These are phyloP conservation scores for Oscheius myriophilus DNA, from an alignment of 2,888 invertebrate genomes.

Conservation along the genomic window DNA sequence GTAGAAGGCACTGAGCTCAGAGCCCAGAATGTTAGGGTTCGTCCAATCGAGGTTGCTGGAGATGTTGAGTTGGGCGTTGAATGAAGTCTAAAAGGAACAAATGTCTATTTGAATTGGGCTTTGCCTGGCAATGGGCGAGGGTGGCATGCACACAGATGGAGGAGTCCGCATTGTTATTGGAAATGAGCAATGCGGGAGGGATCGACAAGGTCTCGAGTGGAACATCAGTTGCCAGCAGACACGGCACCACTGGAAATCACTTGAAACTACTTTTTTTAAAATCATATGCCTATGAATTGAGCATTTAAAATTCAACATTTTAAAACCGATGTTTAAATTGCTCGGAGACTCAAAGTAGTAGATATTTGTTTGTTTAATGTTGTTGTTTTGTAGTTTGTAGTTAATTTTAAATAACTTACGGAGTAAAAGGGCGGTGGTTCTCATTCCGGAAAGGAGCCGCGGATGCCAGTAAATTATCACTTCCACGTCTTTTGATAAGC, in stretches of 20 bases:
- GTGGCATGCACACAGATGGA: conserved; percentile 11
- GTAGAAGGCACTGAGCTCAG: conserved; percentile 3
- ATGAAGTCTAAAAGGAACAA: conserved; percentile 23
- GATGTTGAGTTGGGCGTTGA: conserved; percentile 39
- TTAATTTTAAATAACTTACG: not conserved
- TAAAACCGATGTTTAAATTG: too few species aligned
- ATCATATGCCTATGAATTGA: too few species aligned
- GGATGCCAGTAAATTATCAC: conserved; percentile 24
- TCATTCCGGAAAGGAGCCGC: conserved; percentile 19
- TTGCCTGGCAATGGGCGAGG: conserved; percentile 17
- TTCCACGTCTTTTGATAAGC: conserved; percentile 22
- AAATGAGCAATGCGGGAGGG: not conserved
- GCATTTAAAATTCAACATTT: too few species aligned
- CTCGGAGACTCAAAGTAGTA: too few species aligned
- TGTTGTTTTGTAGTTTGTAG: too few species aligned
- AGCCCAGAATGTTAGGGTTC: conserved; percentile 32
- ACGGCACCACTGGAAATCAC: not conserved
- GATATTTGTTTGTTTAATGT: too few species aligned
- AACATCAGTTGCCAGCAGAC: not conserved
- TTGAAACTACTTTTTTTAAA: not conserved
- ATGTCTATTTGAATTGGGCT: not conserved
- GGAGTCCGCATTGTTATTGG: not conserved
- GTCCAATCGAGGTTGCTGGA: conserved; percentile 37
- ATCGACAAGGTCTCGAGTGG: not conserved
- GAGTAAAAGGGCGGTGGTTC: conserved; percentile 25